Evolutionary conservation across 2,113 vertebrate species (phyloP).

Genomic region (Quiscalus mexicanus): DNA sequence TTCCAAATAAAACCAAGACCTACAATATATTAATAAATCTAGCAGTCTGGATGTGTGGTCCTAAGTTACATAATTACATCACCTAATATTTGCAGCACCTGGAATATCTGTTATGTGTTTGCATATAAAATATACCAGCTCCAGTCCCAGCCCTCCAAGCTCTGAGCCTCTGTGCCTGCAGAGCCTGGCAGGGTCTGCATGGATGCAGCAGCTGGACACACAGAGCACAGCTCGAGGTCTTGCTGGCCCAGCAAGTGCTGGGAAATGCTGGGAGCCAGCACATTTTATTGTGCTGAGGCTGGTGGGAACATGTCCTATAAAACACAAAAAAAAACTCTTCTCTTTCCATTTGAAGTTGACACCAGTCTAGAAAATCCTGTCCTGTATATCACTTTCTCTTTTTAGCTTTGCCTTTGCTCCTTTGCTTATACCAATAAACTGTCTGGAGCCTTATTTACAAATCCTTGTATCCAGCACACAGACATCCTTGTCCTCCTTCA

Average conservation of each 20-base stretch:
- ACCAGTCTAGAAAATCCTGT: not conserved
- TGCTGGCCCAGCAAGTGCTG: not conserved
- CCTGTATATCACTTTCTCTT: not conserved
- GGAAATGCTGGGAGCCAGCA: not conserved
- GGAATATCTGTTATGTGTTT: not conserved
- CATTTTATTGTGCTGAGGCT: not conserved
- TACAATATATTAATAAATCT: not conserved
- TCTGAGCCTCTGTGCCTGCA: not conserved
- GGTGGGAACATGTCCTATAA: not conserved
- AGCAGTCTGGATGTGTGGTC: not conserved
- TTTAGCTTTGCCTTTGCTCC: not conserved
- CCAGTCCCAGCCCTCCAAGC: not conserved
- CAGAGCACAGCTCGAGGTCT: not conserved
- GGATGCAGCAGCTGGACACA: fast-evolving
- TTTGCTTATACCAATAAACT: not conserved
- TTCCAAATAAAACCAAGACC: not conserved
- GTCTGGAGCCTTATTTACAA: not conserved
- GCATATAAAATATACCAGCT: not conserved
- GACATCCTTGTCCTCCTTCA: not conserved
- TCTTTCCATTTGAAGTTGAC: not conserved
- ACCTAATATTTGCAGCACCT: not conserved
- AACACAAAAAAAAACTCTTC: not conserved
- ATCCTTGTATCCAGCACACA: not conserved
- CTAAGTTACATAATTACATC: not conserved
- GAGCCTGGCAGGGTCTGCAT: not conserved